Base-by-base conservation (phyloP, 23 tunicate species). In the Halocynthia roretzi region DNA sequence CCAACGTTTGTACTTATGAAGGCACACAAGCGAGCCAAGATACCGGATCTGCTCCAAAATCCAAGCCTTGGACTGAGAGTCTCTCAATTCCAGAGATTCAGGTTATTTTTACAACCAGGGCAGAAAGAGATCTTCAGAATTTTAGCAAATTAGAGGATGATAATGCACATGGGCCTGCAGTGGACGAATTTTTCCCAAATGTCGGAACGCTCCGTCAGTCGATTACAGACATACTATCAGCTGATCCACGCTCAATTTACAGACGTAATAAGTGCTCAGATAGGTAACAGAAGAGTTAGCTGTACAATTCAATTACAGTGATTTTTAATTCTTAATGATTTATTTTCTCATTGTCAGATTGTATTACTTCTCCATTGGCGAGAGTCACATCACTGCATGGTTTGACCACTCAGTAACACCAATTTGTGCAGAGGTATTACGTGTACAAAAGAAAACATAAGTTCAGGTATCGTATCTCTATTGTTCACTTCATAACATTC, bases 361-460 rank as follows among this genome's bases (percentile, higher is more conserved):
- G 5, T 92, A 92, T 79, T 92, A 92, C 62, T 82, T 92, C 64
- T 67, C 81, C 50, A 50, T 92, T 63, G 98, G 86, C 50, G 77
- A 78, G 68, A 83, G 53, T 31, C 91, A 92, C 58, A 67, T 86
- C 54, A 92, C 98, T 56, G 98, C 92, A 44, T 92, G 98, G 98
- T 92, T 92, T 78, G 98, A 92, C 62, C 86, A 92, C 10, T 52
- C 80, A 14, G 50, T 67, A n/a, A 48, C 51, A 22, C 87, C 87
- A 7, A 63, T 62, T 61, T 56, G 67, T 69, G 92, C 77, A 73
- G 98, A 92, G 68, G 87, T 92, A 10, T 8, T 92, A 44, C 62
- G 98, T 50, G 74, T 92, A 53, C 74, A 71, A 21, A 85, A 83
- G 8, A 53, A 63, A 70, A 56, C 5, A 11, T 64, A 67, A 8